phyloP scores from a whole-genome alignment of 1,140 invertebrate genomes.

The Drosophila bocqueti region DNA sequence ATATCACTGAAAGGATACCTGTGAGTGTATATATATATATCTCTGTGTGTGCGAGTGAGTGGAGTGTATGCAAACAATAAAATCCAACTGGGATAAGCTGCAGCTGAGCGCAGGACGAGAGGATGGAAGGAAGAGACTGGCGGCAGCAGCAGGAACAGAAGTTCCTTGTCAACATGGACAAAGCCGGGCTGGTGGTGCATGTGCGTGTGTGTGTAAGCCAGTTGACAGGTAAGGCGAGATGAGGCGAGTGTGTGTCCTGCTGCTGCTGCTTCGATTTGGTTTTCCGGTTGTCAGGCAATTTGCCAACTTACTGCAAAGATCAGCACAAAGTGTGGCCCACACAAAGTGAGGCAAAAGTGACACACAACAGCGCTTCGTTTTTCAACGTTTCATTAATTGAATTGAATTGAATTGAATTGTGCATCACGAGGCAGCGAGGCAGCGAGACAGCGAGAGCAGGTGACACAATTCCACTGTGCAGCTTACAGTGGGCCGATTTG shows the following conservation, averaged over 20 bases:
- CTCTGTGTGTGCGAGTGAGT: background rate
- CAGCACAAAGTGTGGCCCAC: constrained; percentile 69
- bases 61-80: constrained; percentile 70
- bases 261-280: constrained; percentile 56
- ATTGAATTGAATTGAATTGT: constrained; percentile 76
- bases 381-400: constrained; percentile 77
- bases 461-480: constrained; percentile 50
- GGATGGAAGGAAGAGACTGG: background rate
- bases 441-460: constrained; percentile 6
- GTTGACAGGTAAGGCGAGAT: constrained; percentile 61
- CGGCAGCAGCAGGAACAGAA: constrained; percentile 24
- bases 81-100: constrained; percentile 80
- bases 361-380: constrained; percentile 50
- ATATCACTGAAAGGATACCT: constrained; percentile 5
- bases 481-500: background rate
- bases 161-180: constrained; percentile 76
- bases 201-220: constrained; percentile 59
- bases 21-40: background rate
- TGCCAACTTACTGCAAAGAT: constrained; percentile 82
- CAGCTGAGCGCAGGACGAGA: constrained; percentile 18
- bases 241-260: constrained; percentile 13
- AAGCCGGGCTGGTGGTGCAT: constrained; percentile 44
- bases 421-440: constrained; percentile 2
- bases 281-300: constrained; percentile 78
- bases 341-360: constrained; percentile 38